Evolutionary conservation across 2,888 invertebrate genomes (phyloP), one percentile per base, ranked within the genome.

Genomic region (Aromia moschata): DNA sequence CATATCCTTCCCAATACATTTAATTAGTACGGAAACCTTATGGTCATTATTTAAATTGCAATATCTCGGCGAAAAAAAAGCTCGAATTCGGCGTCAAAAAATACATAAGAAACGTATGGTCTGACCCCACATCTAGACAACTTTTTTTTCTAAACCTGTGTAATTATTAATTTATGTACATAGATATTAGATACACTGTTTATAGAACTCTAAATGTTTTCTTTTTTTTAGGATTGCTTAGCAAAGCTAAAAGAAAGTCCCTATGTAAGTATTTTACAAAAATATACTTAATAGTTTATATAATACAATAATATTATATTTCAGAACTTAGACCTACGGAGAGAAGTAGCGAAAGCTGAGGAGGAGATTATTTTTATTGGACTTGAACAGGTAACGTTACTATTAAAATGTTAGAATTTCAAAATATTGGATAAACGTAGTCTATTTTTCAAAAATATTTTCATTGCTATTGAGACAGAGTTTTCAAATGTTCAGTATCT

Each of bases 351-450:
- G 56, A 71, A 74, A 56, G 75, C 77, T n/a, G 78, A 80, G 63
- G 74, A 77, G 59, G 72, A 77, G 49, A 80, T 81, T 45, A 70
- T 80, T 47, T 66, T 70, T 43, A 73, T 79, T 43, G 81, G 80
- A 37, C 66, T 79, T 49, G 77, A 77, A 67, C 81, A 81, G 77
- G 80, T 80, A 73, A 68, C 5, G 5, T 10, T 17, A 10, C 18
- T 41, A 3, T 37, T 2, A 9, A 30, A 64, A n/a, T n/a, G n/a
- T n/a, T n/a, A n/a, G n/a, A 43, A 11, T 3, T 15, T 44, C 7
- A 18, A 15, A n/a, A n/a, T n/a, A n/a, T n/a, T n/a, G n/a, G n/a
- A n/a, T n/a, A n/a, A n/a, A n/a, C n/a, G n/a, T n/a, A n/a, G n/a
- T n/a, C n/a, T n/a, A n/a, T n/a, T n/a, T n/a, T n/a, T n/a, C n/a